Evolutionary conservation across 1,140 invertebrate species (phyloP), one percentile per base, ranked within the genome.

Genomic region (Metopolophium dirhodum): DNA sequence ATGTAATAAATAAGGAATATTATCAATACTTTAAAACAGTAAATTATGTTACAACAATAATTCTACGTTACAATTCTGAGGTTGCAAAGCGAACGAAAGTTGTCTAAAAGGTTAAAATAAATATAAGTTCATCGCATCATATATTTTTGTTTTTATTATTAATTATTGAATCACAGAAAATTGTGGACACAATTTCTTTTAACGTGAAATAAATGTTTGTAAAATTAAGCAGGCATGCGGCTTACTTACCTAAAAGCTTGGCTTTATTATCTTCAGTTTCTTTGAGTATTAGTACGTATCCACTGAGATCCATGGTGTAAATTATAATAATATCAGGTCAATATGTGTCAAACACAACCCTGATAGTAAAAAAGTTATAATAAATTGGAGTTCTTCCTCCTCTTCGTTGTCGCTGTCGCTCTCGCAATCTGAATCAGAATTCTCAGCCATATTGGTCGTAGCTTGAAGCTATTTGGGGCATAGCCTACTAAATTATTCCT

Each of bases 221-320:
- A 9, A 41, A 83, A 41, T 49, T n/a, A 87, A 47, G 20, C 6
- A 49, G 9, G 1, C 2, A 97, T 97, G 30, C 37, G 37, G 2
- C 49, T 30, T 68, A 68, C 20, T 90, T 95, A 98, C 98, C 98
- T 95, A 98, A 99, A 90, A 99, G 96, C 96, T 98, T 99, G 95
- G 99, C 98, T 96, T 98, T 98, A 95, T 98, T 98, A 95, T 98
- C 98, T 95, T 98, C 97, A 94, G 98, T 98, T 96, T 98, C 98
- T 94, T 98, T 98, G 94, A 99, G 96, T 95, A 99, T 98, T 95
- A 99, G 99, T 95, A 99, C 98, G 96, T 99, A 99, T 94, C 98
- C 98, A 94, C 98, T 98, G 95, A 99, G 96, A 96, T 99, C 98
- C 95, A 99, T 93, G 82, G 14, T 93, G 82, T 41, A 1, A 41